A percentile compares a stretch with the other conserved stretches of the same genome.
Conservation (phyloP, 2,113 vertebrate genomes). For the Bubo bubo region DNA sequence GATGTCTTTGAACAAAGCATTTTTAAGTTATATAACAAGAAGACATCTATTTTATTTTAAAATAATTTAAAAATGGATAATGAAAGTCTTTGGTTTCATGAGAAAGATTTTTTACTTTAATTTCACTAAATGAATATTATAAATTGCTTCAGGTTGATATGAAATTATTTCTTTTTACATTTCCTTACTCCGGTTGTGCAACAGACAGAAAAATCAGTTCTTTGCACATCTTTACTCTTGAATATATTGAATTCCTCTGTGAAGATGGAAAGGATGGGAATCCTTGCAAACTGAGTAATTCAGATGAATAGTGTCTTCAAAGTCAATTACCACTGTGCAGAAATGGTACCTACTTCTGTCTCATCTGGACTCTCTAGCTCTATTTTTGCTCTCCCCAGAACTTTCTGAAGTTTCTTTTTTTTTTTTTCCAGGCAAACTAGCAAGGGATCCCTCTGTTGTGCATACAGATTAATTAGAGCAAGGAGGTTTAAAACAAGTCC, state of each 20-base stretch:
- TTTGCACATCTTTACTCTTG: conserved; percentile 2
- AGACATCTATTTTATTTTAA: background rate
- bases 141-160: background rate
- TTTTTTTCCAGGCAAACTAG: background rate
- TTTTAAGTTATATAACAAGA: background rate
- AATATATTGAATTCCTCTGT: conserved; percentile 15
- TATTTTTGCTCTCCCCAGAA: conserved; percentile 7
- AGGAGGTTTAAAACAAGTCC: background rate
- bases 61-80: background rate
- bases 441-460: background rate
- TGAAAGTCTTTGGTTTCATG: background rate
- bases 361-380: background rate
- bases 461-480: background rate
- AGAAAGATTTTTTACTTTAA: background rate
- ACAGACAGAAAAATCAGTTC: conserved; percentile 25
- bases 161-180: conserved; percentile 14
- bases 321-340: conserved; percentile 23
- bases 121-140: conserved; percentile 1
- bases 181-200: background rate
- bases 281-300: background rate
- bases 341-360: background rate
- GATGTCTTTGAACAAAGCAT: background rate
- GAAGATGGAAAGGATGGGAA: conserved; percentile 1
- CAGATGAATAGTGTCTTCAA: conserved; percentile 42
- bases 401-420: background rate